Percentiles rank a stretch among this genome's conserved stretches.
phyloP scores from a whole-genome alignment of 2,888 invertebrate species.

The Drosophila tripunctata region DNA sequence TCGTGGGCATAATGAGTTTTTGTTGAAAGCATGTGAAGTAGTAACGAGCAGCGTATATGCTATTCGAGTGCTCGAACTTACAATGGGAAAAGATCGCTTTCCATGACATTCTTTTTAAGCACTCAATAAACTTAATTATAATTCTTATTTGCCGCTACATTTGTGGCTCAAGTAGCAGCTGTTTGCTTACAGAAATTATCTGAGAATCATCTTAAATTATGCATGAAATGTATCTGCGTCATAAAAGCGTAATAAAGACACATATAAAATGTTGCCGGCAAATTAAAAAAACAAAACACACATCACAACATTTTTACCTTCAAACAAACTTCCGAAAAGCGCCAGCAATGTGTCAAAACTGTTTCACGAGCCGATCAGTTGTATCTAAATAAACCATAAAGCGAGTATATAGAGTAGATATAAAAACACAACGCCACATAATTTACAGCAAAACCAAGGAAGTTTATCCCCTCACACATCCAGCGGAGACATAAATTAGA shows the following conservation, averaged over 20 bases:
- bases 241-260: slow-evolving; percentile 39
- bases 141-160: background rate
- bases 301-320: slow-evolving; percentile 25
- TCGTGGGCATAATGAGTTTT: background rate
- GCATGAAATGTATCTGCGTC: slow-evolving; percentile 30
- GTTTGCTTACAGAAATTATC: slow-evolving; percentile 10
- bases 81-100: background rate
- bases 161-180: slow-evolving; percentile 34
- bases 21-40: background rate
- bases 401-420: background rate
- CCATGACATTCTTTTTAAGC: background rate
- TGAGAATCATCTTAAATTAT: slow-evolving; percentile 38
- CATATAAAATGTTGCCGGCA: slow-evolving; percentile 23
- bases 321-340: slow-evolving; percentile 24
- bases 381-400: slow-evolving; percentile 25
- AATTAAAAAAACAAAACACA: slow-evolving; percentile 14
- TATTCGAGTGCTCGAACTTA: background rate
- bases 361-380: slow-evolving; percentile 16
- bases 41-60: background rate
- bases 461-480: slow-evolving; percentile 39
- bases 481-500: slow-evolving; percentile 66
- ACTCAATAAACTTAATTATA: background rate
- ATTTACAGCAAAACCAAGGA: slow-evolving; percentile 27
- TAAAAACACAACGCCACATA: slow-evolving; percentile 24
- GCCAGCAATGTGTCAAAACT: slow-evolving; percentile 56